Percentiles rank a stretch among this genome's conserved stretches.
Conservation (phyloP, 2,113 vertebrate genomes). For the Cercocebus atys region DNA sequence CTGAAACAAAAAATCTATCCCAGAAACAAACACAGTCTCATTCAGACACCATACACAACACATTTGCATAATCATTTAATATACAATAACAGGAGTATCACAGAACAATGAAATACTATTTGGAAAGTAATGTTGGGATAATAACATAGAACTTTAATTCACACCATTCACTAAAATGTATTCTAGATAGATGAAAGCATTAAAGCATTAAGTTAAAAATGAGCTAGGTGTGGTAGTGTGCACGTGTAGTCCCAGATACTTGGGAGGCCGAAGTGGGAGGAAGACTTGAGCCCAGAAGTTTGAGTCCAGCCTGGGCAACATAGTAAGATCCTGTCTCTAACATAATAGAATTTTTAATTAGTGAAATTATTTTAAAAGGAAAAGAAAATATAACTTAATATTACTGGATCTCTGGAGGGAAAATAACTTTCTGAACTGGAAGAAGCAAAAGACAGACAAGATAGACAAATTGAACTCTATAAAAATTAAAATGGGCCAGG, state of each 20-base stretch:
- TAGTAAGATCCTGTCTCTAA: too few relatives aligned
- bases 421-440: slow-evolving; percentile 33
- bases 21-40: slow-evolving; percentile 6
- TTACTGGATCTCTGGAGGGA: not conserved
- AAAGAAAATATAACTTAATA: not conserved
- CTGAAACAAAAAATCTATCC: slow-evolving; percentile 17
- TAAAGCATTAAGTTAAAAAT: not conserved
- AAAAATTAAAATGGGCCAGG: not conserved
- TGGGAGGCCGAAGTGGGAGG: too few relatives aligned
- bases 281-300: too few relatives aligned
- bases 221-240: too few relatives aligned
- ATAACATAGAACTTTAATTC: slow-evolving; percentile 40
- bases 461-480: not conserved
- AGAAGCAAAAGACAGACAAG: slow-evolving; percentile 10
- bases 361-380: not conserved
- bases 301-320: too few relatives aligned
- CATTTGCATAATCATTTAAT: not conserved
- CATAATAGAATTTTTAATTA: not conserved
- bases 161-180: slow-evolving; percentile 25
- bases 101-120: slow-evolving; percentile 14
- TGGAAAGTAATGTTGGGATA: slow-evolving; percentile 6
- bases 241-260: too few relatives aligned
- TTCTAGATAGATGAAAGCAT: not conserved
- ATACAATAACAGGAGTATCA: not conserved
- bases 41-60: not conserved